phyloP scores from a whole-genome alignment of 2,888 invertebrate genomes.

The Philhelius pedissequus region DNA sequence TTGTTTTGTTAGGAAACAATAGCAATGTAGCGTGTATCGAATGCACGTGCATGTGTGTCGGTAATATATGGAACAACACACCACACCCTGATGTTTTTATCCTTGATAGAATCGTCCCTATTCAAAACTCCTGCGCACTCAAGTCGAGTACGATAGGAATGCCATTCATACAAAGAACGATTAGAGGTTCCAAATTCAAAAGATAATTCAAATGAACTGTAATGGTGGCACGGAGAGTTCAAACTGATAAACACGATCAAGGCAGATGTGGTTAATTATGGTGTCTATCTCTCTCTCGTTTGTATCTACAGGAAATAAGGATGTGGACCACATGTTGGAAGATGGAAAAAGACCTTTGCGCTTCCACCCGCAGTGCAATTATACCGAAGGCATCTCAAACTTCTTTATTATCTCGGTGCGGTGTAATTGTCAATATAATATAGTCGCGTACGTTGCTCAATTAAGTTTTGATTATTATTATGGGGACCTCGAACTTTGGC shows the following conservation, averaged over 20 bases:
- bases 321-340: conserved; percentile 45
- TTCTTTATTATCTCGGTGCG: conserved; percentile 46
- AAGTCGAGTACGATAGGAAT: neutral
- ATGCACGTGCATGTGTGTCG: conserved; percentile 4
- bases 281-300: conserved; percentile 12
- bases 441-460: conserved; percentile 43
- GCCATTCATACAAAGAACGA: neutral
- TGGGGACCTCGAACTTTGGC: conserved; percentile 40
- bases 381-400: conserved; percentile 25
- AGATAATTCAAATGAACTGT: neutral
- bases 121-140: neutral
- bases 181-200: conserved; percentile 25
- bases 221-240: conserved; percentile 19
- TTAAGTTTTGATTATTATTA: conserved; percentile 31
- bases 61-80: conserved; percentile 33
- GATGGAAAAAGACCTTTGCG: neutral
- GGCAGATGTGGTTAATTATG: conserved; percentile 64
- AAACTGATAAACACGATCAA: conserved; percentile 32
- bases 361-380: conserved; percentile 50
- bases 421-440: conserved; percentile 54
- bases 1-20: conserved; percentile 21
- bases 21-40: conserved; percentile 18
- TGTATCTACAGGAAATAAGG: conserved; percentile 19
- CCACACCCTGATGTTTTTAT: conserved; percentile 22
- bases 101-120: neutral